Evolutionary conservation across 2,113 vertebrate genomes (phyloP).

Genomic region (Apteryx mantelli): DNA sequence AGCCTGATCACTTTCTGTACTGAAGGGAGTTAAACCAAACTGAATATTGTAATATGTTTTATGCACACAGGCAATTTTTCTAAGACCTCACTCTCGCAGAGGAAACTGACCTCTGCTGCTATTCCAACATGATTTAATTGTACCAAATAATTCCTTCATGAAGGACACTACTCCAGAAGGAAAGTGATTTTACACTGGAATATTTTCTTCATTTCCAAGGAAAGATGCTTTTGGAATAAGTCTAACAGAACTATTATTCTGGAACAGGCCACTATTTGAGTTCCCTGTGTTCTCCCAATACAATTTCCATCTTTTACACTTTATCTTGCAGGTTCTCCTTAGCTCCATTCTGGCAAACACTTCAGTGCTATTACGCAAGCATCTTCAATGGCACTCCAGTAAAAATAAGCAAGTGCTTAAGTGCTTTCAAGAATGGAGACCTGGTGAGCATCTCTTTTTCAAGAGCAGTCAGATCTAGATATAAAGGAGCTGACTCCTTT

Average conservation of each 20-base stretch:
- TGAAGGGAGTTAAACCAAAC: background rate
- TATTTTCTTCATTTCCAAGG: background rate
- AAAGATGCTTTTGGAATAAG: background rate
- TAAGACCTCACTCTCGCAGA: background rate
- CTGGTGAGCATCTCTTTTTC: background rate
- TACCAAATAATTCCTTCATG: background rate
- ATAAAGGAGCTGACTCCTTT: conserved; percentile 10
- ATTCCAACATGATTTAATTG: background rate
- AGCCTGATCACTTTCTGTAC: background rate
- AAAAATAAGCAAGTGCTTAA: conserved; percentile 30
- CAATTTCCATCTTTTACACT: background rate
- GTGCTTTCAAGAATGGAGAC: conserved; percentile 34
- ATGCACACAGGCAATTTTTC: background rate
- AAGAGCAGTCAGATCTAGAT: conserved; percentile 14
- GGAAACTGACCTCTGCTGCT: background rate
- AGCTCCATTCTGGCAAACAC: background rate
- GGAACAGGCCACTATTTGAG: background rate
- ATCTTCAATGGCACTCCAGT: conserved; percentile 4
- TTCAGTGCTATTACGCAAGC: background rate
- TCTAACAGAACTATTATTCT: background rate
- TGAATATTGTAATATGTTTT: background rate
- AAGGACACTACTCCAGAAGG: background rate
- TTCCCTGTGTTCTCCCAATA: background rate
- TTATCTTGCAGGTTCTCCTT: background rate
- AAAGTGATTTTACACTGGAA: background rate